phyloP scores from a whole-genome alignment of 2,113 vertebrate species.

The Callorhinus ursinus region DNA sequence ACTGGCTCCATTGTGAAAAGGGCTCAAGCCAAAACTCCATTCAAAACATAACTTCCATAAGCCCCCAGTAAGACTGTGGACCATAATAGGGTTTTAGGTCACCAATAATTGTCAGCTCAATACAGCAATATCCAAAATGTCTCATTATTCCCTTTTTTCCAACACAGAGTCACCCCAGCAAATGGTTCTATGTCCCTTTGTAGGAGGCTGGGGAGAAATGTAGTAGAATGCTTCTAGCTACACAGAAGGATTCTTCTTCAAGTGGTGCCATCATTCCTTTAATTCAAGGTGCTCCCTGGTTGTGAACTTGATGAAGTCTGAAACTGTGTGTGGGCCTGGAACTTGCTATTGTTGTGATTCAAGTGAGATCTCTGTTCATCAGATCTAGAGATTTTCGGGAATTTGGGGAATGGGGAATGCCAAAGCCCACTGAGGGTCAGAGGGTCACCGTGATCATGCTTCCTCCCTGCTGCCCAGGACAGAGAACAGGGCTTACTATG shows the following conservation, averaged over 20 bases:
- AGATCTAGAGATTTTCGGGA: not conserved
- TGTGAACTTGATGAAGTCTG: not conserved
- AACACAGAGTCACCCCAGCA: not conserved
- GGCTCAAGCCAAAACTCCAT: not conserved
- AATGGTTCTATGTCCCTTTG: not conserved
- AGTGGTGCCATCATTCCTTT: not conserved
- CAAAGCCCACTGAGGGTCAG: not conserved
- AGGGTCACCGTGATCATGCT: not conserved
- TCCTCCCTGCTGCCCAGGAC: not conserved
- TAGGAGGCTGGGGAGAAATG: not conserved
- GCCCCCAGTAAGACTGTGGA: not conserved
- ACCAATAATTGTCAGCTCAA: not conserved
- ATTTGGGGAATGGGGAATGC: not conserved
- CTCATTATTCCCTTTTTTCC: not conserved
- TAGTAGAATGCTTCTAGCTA: not conserved
- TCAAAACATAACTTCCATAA: not conserved
- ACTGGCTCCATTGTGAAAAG: not conserved
- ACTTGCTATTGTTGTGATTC: not conserved
- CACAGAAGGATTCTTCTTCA: not conserved
- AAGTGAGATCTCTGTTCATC: not conserved
- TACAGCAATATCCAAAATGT: not conserved
- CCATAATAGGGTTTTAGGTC: not conserved
- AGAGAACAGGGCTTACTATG: not conserved
- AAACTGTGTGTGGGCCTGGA: not conserved
- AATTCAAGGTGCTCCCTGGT: not conserved